Conservation (phyloP, 2,888 invertebrate genomes). For the Tromatobia lineatoria region DNA sequence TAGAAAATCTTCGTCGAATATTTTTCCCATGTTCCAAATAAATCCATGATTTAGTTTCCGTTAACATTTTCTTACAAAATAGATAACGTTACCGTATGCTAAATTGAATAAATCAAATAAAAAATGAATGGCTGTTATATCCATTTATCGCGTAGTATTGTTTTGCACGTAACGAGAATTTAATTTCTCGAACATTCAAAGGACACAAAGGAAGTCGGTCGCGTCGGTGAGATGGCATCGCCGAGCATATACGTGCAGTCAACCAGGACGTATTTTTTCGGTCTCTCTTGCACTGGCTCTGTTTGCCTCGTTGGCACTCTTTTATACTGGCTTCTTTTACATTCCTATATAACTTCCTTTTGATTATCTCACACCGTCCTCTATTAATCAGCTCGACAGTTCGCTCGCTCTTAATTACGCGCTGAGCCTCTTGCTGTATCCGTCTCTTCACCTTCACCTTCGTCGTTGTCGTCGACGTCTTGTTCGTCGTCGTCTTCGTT, state of each 20-base stretch:
- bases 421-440: constrained; percentile 64
- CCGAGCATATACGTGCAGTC: constrained; percentile 50
- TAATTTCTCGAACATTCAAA: constrained; percentile 68
- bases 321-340: constrained; percentile 77
- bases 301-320: constrained; percentile 69
- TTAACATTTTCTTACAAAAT: background rate
- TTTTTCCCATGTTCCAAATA: background rate
- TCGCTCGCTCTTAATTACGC: constrained; percentile 83
- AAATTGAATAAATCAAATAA: background rate
- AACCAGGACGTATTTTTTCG: constrained; percentile 65
- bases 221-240: constrained; percentile 77
- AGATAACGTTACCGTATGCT: background rate
- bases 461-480: constrained; percentile 71
- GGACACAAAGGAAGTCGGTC: constrained; percentile 68
- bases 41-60: background rate
- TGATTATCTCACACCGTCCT: constrained; percentile 84
- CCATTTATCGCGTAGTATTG: constrained; percentile 56
- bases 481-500: constrained; percentile 33
- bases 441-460: constrained; percentile 31
- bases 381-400: constrained; percentile 85
- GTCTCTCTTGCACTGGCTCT: constrained; percentile 7
- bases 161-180: constrained; percentile 68
- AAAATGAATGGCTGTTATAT: constrained; percentile 33
- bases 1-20: too few relatives aligned
- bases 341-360: constrained; percentile 83